These are phyloP conservation scores for Erpornis zantholeuca DNA, from an alignment of 2,113 vertebrate species.

Conservation along the genomic window DNA sequence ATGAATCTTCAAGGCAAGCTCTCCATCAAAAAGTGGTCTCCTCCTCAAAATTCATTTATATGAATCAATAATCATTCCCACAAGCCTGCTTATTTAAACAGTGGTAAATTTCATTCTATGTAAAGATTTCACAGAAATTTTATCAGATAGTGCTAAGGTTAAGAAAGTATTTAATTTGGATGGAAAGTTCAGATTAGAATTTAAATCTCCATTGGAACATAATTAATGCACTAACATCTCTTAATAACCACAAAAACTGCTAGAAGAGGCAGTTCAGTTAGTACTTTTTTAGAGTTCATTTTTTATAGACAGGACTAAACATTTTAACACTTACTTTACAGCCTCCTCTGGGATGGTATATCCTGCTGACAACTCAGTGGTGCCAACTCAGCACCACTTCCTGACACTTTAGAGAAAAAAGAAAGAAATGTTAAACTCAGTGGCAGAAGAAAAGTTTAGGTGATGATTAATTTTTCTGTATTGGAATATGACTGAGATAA, in stretches of 20 bases:
- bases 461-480: neutral
- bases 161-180: neutral
- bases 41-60: neutral
- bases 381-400: constrained; percentile 38
- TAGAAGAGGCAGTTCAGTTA: neutral
- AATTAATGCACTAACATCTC: neutral
- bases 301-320: constrained; percentile 38
- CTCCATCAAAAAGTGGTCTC: neutral
- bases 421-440: neutral
- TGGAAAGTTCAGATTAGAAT: neutral
- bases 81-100: neutral
- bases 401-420: constrained; percentile 11
- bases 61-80: neutral
- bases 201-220: neutral
- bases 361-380: constrained; percentile 17
- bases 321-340: constrained; percentile 39
- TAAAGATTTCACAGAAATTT: neutral
- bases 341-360: constrained; percentile 39
- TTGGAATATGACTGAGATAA: neutral
- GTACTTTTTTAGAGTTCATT: neutral
- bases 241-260: constrained; percentile 4
- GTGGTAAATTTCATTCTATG: neutral
- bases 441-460: neutral
- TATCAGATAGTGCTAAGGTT: neutral
- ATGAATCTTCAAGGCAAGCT: neutral